These are phyloP conservation scores for Tupaia chinensis DNA, from an alignment of 2,113 vertebrate genomes.

Conservation along the genomic window DNA sequence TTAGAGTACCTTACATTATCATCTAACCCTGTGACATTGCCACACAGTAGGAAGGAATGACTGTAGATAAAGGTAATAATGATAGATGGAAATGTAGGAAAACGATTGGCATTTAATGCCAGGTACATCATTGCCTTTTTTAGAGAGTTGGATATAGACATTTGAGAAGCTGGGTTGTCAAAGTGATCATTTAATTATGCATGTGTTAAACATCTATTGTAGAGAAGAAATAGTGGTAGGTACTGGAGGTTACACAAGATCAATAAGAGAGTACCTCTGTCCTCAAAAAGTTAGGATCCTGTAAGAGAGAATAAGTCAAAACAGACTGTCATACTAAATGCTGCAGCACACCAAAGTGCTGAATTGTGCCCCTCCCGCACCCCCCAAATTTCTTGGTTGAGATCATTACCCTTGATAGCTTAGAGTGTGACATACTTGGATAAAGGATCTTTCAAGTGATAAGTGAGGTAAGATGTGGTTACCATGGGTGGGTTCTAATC, in stretches of 20 bases:
- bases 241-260: background rate
- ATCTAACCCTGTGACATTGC: background rate
- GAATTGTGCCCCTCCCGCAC: rapidly evolving
- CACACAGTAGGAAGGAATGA: background rate
- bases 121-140: background rate
- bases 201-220: background rate
- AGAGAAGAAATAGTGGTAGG: background rate
- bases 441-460: background rate
- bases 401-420: background rate
- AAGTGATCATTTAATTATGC: background rate
- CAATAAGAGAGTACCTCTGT: background rate
- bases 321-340: background rate
- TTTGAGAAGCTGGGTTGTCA: background rate
- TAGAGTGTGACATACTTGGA: background rate
- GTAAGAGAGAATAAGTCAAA: background rate
- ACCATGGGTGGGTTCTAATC: background rate
- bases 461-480: background rate
- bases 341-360: background rate
- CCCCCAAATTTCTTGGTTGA: background rate
- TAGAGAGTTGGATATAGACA: background rate
- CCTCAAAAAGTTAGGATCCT: background rate
- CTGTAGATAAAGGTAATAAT: background rate
- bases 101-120: background rate
- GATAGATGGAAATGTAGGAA: background rate
- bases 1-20: background rate